Conservation (phyloP, 1,140 invertebrate species). For the Zophobas morio region DNA sequence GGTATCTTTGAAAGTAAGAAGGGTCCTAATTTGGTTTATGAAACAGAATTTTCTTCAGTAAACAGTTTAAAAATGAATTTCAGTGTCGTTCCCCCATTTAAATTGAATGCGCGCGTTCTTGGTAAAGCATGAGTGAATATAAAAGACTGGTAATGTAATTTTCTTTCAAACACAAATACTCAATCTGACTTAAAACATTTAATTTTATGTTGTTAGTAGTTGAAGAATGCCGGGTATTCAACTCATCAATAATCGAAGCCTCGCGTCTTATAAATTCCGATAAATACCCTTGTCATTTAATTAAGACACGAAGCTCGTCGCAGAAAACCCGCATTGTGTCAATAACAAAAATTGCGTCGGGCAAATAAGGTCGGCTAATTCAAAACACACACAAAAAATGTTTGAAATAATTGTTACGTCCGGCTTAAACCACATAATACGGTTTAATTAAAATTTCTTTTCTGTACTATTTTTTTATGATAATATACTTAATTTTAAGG, state of each 20-base stretch:
- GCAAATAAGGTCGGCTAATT: slow-evolving; percentile 1
- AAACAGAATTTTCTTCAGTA: slow-evolving; percentile 40
- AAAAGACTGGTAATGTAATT: slow-evolving; percentile 36
- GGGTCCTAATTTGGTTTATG: slow-evolving; percentile 25
- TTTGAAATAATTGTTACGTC: slow-evolving; percentile 14
- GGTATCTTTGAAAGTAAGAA: slow-evolving; percentile 14
- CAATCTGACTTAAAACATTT: slow-evolving; percentile 39
- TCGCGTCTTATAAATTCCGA: not conserved
- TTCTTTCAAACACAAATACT: slow-evolving; percentile 15
- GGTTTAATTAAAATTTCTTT: slow-evolving; percentile 40
- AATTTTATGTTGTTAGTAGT: slow-evolving; percentile 1
- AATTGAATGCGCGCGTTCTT: slow-evolving; percentile 34
- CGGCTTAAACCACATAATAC: slow-evolving; percentile 40
- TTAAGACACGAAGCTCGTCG: not conserved
- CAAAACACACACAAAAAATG: slow-evolving; percentile 13
- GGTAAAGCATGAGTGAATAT: slow-evolving; percentile 33
- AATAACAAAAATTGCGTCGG: not conserved
- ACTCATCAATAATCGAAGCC: slow-evolving; percentile 11
- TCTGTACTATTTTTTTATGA: slow-evolving; percentile 29
- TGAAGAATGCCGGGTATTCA: not conserved
- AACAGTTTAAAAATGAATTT: slow-evolving; percentile 42
- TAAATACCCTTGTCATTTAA: slow-evolving; percentile 20
- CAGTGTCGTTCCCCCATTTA: slow-evolving; percentile 32
- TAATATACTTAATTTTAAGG: slow-evolving; percentile 41
- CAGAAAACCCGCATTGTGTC: slow-evolving; percentile 13